These are phyloP conservation scores for Daphoenositta chrysoptera DNA, from an alignment of 2,113 vertebrate genomes.

Conservation along the genomic window DNA sequence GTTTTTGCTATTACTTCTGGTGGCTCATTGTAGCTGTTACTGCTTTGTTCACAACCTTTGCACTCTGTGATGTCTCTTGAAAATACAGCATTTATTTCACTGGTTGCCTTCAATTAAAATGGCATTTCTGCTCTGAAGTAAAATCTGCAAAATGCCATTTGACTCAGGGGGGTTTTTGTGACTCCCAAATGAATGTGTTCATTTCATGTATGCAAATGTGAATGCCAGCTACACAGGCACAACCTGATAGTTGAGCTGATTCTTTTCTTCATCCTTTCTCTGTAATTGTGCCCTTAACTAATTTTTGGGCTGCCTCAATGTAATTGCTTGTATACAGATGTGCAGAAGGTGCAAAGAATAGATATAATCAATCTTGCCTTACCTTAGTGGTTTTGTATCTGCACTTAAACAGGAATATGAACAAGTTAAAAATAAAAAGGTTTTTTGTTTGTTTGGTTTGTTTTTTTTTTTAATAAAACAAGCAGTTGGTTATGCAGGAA, in stretches of 20 bases:
- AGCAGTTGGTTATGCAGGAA: not conserved
- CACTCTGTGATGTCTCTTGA: slow-evolving; percentile 64
- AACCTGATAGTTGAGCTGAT: not conserved
- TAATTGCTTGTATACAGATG: not conserved
- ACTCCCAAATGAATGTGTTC: not conserved
- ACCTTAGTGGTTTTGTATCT: not conserved
- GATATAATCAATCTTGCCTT: not conserved
- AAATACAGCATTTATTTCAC: slow-evolving; percentile 42
- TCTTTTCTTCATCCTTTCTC: not conserved
- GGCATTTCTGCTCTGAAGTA: slow-evolving; percentile 16
- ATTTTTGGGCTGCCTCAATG: not conserved
- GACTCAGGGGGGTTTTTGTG: not conserved
- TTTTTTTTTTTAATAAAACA: not conserved
- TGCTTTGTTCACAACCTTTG: slow-evolving; percentile 63
- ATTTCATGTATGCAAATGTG: not conserved
- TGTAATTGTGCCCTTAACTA: not conserved
- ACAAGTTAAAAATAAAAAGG: not conserved
- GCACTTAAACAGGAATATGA: not conserved
- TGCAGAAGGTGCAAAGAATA: not conserved
- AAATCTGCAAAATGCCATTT: slow-evolving; percentile 46
- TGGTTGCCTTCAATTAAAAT: slow-evolving; percentile 49
- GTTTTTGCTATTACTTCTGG: slow-evolving; percentile 69
- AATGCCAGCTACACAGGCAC: not conserved
- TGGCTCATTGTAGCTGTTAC: slow-evolving; percentile 73
- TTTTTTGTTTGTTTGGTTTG: not conserved